These are phyloP conservation scores for Stratiolaelaps scimitus DNA, from an alignment of 1,140 invertebrate species.

Conservation along the genomic window DNA sequence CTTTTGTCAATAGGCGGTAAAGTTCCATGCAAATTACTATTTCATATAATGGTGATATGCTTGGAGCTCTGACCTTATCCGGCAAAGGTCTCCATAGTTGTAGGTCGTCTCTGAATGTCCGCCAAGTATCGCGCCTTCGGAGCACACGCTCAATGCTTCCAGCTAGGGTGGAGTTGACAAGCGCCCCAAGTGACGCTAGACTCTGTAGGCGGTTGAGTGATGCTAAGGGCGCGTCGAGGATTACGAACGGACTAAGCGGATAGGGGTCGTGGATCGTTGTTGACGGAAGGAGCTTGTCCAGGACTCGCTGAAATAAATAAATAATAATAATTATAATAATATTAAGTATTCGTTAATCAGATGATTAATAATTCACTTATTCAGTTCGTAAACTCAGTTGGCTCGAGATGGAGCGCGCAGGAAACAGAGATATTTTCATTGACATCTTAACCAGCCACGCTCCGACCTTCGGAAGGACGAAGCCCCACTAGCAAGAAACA, in stretches of 20 bases:
- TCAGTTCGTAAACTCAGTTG: not conserved
- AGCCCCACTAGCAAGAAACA: too few relatives aligned
- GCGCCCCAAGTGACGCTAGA: slow-evolving; percentile 1
- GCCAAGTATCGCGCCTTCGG: slow-evolving; percentile 4
- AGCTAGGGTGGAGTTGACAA: slow-evolving; percentile 16
- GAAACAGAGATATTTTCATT: too few relatives aligned
- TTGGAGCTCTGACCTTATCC: not conserved
- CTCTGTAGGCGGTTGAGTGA: not conserved
- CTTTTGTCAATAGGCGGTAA: too few relatives aligned
- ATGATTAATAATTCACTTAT: not conserved
- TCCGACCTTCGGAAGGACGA: too few relatives aligned
- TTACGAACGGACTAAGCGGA: slow-evolving; percentile 1
- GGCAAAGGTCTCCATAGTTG: not conserved
- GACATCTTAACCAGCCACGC: too few relatives aligned
- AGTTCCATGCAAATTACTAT: too few relatives aligned
- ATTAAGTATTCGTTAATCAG: not conserved
- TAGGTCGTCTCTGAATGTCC: not conserved
- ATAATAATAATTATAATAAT: too few relatives aligned
- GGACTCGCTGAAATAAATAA: not conserved
- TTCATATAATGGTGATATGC: too few relatives aligned
- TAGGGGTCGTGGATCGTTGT: slow-evolving; percentile 15
- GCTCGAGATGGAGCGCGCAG: too few relatives aligned
- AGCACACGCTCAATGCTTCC: not conserved
- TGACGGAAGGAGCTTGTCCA: slow-evolving; percentile 22
- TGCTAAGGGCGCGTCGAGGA: slow-evolving; percentile 14